phyloP scores from a whole-genome alignment of 1,140 invertebrate genomes.

The Heliconius himera region DNA sequence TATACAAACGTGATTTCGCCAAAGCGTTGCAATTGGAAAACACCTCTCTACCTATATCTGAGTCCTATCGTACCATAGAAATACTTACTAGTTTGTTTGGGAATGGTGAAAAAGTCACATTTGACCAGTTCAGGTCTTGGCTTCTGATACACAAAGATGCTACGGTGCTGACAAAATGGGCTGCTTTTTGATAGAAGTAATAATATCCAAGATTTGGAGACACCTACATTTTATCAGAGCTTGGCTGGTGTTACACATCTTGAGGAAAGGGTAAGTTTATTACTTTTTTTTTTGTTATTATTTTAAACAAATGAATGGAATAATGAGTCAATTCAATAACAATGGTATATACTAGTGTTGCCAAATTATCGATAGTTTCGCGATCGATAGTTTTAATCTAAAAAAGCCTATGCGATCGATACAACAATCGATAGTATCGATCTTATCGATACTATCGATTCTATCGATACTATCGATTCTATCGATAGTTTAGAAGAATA shows the following conservation, averaged over 20 bases:
- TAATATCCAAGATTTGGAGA: conserved; percentile 90
- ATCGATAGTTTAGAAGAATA: too few relatives aligned
- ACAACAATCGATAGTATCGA: too few relatives aligned
- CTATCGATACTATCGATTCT: too few relatives aligned
- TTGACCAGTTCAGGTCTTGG: conserved; percentile 89
- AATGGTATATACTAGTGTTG: too few relatives aligned
- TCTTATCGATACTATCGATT: too few relatives aligned
- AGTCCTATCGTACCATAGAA: conserved; percentile 65
- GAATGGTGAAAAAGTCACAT: conserved; percentile 83
- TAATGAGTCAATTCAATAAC: neutral
- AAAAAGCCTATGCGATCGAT: too few relatives aligned
- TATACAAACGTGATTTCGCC: conserved; percentile 89
- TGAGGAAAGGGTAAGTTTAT: conserved; percentile 85
- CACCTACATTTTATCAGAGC: conserved; percentile 95
- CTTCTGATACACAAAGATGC: conserved; percentile 87
- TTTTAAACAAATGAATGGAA: neutral
- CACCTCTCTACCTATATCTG: conserved; percentile 59
- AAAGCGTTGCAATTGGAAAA: conserved; percentile 84
- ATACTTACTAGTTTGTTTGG: conserved; percentile 81
- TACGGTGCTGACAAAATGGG: conserved; percentile 91
- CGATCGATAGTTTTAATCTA: too few relatives aligned
- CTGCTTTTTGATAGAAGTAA: conserved; percentile 87
- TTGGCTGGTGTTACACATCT: conserved; percentile 94
- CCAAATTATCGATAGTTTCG: too few relatives aligned
- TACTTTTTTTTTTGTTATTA: neutral